Percentiles rank a stretch among this genome's conserved stretches.
phyloP scores from a whole-genome alignment of 2,797 vertebrate genomes.

The Parauchenoglanis ngamensis region DNA sequence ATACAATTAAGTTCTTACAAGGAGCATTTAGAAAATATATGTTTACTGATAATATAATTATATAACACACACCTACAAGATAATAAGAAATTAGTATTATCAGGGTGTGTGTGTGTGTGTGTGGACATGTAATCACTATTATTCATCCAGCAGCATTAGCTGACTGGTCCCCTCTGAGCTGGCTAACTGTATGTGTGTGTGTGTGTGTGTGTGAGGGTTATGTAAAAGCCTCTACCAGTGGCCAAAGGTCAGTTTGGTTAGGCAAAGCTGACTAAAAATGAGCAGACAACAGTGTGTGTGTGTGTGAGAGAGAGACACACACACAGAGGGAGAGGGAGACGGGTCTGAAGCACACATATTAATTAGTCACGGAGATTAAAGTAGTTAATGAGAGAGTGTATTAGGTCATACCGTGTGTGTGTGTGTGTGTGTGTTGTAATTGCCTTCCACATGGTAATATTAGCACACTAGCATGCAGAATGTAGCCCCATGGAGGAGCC shows the following conservation, averaged over 20 bases:
- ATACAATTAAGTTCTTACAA: not conserved
- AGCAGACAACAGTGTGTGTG: too few species aligned
- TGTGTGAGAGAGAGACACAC: too few species aligned
- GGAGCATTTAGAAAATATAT: not conserved
- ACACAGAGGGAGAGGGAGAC: too few species aligned
- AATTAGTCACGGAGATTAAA: too few species aligned
- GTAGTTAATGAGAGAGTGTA: too few species aligned
- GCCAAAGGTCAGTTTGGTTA: too few species aligned
- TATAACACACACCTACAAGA: not conserved
- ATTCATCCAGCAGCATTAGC: too few species aligned
- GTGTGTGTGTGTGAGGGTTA: not conserved
- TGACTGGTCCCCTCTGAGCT: not conserved
- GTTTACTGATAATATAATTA: not conserved
- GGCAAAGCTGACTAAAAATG: too few species aligned
- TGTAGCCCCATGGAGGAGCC: not conserved
- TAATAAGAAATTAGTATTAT: not conserved
- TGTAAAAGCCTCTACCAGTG: too few species aligned
- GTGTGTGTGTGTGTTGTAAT: too few species aligned
- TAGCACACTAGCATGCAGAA: not conserved
- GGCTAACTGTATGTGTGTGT: not conserved
- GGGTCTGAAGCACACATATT: too few species aligned
- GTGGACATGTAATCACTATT: not conserved
- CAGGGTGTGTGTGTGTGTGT: not conserved
- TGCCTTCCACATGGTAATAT: not conserved
- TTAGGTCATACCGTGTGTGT: too few species aligned